phyloP scores from a whole-genome alignment of 2,888 invertebrate genomes.

The Homarus gammarus region DNA sequence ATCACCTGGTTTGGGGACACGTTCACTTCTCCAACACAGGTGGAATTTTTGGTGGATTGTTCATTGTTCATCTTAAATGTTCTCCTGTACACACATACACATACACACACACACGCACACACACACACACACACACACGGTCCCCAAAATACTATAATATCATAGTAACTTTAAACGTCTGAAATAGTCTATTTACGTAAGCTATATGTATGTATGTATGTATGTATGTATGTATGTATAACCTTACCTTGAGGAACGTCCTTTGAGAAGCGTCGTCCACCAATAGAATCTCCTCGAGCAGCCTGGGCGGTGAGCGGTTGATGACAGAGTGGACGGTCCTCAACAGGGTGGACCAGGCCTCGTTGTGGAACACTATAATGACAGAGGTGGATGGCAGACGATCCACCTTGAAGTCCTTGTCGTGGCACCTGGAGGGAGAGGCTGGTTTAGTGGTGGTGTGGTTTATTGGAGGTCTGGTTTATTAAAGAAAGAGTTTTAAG shows the following conservation, averaged over 20 bases:
- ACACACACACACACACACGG: constrained; percentile 13
- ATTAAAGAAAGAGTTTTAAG: too few species aligned
- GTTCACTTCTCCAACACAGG: too few species aligned
- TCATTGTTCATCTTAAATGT: background rate
- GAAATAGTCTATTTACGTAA: too few species aligned
- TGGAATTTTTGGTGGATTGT: too few species aligned
- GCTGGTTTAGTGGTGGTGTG: background rate
- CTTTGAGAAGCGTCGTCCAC: constrained; percentile 94
- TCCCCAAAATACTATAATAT: background rate
- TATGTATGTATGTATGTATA: constrained; percentile 25
- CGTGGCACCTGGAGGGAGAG: constrained; percentile 83
- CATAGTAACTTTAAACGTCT: too few species aligned
- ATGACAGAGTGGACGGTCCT: constrained; percentile 97
- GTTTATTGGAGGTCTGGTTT: too few species aligned
- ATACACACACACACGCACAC: constrained; percentile 19
- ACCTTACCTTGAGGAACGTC: constrained; percentile 79
- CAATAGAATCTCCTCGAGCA: constrained; percentile 91
- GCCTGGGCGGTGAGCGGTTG: constrained; percentile 87
- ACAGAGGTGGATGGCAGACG: constrained; percentile 89
- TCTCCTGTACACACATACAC: background rate
- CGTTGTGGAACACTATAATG: constrained; percentile 98
- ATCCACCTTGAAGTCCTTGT: constrained; percentile 81
- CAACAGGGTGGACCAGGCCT: constrained; percentile 98
- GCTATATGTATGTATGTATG: constrained; percentile 28
- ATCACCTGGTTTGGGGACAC: too few species aligned